These are phyloP conservation scores for Ornithoptera priamus DNA, from an alignment of 2,888 invertebrate genomes.

Conservation along the genomic window DNA sequence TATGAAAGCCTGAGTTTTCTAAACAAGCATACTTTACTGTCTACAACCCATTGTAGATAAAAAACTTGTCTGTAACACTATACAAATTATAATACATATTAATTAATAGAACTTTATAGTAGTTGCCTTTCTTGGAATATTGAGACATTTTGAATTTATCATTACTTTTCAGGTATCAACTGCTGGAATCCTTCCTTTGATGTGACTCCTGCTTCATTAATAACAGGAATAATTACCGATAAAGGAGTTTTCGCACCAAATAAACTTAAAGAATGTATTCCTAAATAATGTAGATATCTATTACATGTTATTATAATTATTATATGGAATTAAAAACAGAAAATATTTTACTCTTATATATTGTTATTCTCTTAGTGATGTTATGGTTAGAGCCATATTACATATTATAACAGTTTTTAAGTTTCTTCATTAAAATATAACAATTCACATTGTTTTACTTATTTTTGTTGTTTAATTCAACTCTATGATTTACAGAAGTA, in stretches of 20 bases:
- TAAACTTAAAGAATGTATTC: conserved; percentile 54
- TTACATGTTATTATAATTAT: conserved; percentile 3
- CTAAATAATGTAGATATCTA: conserved; percentile 29
- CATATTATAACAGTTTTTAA: conserved; percentile 31
- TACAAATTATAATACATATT: too few relatives aligned
- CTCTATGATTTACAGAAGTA: too few relatives aligned
- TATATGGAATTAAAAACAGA: conserved; percentile 3
- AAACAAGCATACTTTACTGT: too few relatives aligned
- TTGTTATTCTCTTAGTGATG: conserved; percentile 23
- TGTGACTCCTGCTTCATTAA: conserved; percentile 95
- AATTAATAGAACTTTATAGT: too few relatives aligned
- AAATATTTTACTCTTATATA: conserved; percentile 4
- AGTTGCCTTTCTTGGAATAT: too few relatives aligned
- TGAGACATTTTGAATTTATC: too few relatives aligned
- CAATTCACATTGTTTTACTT: too few relatives aligned
- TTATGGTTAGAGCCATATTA: conserved; percentile 16
- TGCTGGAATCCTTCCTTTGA: conserved; percentile 99
- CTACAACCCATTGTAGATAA: too few relatives aligned
- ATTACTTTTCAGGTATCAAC: conserved; percentile 83
- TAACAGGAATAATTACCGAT: conserved; percentile 97
- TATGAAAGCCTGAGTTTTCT: too few relatives aligned
- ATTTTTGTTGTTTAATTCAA: too few relatives aligned
- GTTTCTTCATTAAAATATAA: too few relatives aligned
- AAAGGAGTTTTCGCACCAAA: conserved; percentile 89
- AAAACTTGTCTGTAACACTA: too few relatives aligned